Conservation (phyloP, 2,797 vertebrate genomes). For the Gouania willdenowi region DNA sequence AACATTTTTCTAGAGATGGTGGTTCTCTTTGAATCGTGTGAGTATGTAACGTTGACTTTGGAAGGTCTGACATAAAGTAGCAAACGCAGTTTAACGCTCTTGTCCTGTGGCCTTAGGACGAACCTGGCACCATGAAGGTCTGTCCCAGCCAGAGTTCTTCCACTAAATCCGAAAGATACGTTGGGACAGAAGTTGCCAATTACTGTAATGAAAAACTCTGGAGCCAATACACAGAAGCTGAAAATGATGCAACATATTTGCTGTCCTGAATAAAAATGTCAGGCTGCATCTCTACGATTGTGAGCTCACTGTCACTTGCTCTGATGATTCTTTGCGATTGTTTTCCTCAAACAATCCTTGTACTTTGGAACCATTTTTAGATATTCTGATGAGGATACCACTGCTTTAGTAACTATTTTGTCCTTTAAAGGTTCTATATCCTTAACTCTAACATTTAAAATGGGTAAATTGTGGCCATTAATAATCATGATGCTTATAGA, state of each 20-base stretch:
- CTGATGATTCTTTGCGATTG: no score
- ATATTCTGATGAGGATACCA: no score
- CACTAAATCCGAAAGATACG: constrained; percentile 46
- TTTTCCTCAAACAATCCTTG: no score
- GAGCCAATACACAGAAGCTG: constrained; percentile 42
- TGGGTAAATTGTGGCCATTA: no score
- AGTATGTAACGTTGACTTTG: constrained; percentile 57
- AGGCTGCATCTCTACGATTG: constrained; percentile 49
- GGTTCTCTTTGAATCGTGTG: constrained; percentile 43
- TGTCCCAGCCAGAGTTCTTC: constrained; percentile 21
- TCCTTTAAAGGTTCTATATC: no score
- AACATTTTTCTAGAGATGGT: no score
- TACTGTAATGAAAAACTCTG: constrained; percentile 64
- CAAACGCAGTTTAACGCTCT: constrained; percentile 54
- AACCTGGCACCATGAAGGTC: constrained; percentile 28
- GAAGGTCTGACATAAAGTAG: constrained; percentile 62
- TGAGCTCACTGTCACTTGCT: neutral
- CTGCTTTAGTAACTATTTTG: no score
- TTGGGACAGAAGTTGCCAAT: constrained; percentile 65
- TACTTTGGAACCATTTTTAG: no score
- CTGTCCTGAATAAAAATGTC: constrained; percentile 39
- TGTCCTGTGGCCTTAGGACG: constrained; percentile 50
- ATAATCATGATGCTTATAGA: no score
- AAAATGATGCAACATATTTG: constrained; percentile 51
- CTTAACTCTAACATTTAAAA: no score